Conservation (phyloP, 2,113 vertebrate species). For the Muscicapa adusta region DNA sequence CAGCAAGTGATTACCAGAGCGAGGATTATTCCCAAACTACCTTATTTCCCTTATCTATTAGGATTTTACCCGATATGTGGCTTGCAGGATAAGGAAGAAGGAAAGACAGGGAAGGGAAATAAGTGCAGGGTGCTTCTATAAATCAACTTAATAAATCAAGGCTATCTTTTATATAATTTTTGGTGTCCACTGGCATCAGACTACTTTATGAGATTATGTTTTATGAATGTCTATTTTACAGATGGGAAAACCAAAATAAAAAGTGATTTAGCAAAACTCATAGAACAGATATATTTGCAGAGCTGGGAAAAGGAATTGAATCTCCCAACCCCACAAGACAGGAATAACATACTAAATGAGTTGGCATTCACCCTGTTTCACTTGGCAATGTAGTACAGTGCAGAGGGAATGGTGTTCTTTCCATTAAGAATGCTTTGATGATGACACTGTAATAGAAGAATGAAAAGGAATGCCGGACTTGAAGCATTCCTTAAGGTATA, state of each 20-base stretch:
- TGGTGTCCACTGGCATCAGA: not conserved
- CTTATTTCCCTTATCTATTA: not conserved
- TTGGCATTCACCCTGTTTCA: constrained; percentile 2
- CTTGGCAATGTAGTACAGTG: not conserved
- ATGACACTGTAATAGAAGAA: constrained; percentile 2
- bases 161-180: not conserved
- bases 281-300: not conserved
- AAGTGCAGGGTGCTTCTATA: not conserved
- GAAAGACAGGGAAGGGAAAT: not conserved
- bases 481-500: not conserved
- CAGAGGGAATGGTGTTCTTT: constrained; percentile 11
- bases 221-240: not conserved
- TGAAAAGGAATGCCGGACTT: not conserved
- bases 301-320: not conserved
- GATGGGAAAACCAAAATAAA: not conserved
- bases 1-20: not conserved
- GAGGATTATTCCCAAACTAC: not conserved
- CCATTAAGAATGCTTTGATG: constrained; percentile 14
- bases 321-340: not conserved
- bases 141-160: not conserved
- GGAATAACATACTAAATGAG: not conserved
- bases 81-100: not conserved
- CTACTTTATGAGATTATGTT: not conserved
- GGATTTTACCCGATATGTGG: not conserved
- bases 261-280: not conserved